A percentile compares a stretch with the other conserved stretches of the same genome.
phyloP scores from a whole-genome alignment of 2,797 vertebrate genomes.

The Fratercula arctica region DNA sequence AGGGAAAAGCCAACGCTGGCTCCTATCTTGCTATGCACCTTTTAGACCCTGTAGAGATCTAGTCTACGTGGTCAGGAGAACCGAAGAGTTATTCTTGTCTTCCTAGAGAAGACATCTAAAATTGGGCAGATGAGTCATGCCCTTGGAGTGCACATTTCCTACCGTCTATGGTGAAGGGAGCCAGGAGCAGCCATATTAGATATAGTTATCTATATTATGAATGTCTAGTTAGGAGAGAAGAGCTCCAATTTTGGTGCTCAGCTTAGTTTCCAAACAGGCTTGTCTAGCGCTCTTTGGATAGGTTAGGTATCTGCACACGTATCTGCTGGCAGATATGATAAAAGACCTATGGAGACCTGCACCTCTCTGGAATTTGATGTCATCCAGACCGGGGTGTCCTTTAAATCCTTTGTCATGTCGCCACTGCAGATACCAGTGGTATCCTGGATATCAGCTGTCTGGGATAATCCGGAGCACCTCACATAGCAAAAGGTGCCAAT shows the following conservation, averaged over 20 bases:
- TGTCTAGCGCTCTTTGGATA: neutral
- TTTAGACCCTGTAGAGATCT: neutral
- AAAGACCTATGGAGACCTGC: neutral
- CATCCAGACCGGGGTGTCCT: neutral
- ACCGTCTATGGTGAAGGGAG: neutral
- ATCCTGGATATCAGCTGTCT: neutral
- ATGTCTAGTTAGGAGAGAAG: neutral
- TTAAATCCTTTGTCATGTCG: neutral
- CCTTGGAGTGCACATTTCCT: neutral
- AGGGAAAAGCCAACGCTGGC: neutral
- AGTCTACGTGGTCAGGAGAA: neutral
- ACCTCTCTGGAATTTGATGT: neutral
- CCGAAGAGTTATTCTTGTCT: neutral
- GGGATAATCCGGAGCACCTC: neutral
- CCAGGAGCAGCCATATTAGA: fast-evolving
- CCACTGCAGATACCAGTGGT: neutral
- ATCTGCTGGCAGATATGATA: neutral
- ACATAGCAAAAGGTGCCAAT: neutral
- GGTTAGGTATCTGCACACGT: neutral
- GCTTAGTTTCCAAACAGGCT: neutral
- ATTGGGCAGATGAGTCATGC: neutral
- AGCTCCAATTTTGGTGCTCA: neutral
- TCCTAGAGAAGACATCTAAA: neutral
- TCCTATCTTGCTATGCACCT: neutral
- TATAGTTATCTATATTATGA: neutral